phyloP scores from a whole-genome alignment of 37 sponge, comb jelly and placozoan species.

The Spongilla lacustris region DNA sequence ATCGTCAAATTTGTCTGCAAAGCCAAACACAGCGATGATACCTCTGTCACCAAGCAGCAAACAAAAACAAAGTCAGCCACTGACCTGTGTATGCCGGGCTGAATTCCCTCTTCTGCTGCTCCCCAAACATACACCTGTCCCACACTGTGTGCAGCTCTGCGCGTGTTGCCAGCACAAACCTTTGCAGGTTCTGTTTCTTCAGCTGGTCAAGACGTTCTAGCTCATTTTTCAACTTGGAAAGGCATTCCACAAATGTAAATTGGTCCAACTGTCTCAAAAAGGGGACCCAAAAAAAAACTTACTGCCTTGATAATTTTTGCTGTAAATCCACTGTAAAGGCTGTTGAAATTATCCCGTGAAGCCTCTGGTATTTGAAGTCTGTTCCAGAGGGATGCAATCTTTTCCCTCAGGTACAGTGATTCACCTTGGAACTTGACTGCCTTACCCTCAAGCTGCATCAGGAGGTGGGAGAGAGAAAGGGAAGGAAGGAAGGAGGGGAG shows the following conservation, averaged over 20 bases:
- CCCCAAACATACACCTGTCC: constrained; percentile 79
- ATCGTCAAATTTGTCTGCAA: constrained; percentile 49
- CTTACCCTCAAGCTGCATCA: constrained; percentile 47
- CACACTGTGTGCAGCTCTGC: constrained; percentile 76
- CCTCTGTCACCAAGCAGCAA: not conserved
- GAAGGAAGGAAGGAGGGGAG: not conserved
- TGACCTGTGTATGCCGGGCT: constrained; percentile 53
- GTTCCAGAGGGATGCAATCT: constrained; percentile 75
- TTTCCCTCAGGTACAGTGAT: constrained; percentile 27
- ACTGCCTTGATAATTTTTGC: constrained; percentile 32
- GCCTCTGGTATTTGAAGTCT: constrained; percentile 65
- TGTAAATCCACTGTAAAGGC: constrained; percentile 50
- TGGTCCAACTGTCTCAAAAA: not conserved
- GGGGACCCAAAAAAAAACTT: not conserved
- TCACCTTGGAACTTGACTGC: constrained; percentile 28
- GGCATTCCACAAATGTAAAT: not conserved
- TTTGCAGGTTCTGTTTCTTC: constrained; percentile 68
- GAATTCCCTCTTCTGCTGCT: constrained; percentile 73
- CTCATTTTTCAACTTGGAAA: constrained; percentile 61
- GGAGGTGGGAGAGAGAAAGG: not conserved
- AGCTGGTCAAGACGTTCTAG: constrained; percentile 67
- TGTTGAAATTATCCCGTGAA: constrained; percentile 48
- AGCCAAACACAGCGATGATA: not conserved
- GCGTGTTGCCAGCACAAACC: constrained; percentile 71
- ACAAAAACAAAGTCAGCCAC: not conserved